Conservation (phyloP, 2,888 invertebrate genomes). For the Brachypterus glaber region DNA sequence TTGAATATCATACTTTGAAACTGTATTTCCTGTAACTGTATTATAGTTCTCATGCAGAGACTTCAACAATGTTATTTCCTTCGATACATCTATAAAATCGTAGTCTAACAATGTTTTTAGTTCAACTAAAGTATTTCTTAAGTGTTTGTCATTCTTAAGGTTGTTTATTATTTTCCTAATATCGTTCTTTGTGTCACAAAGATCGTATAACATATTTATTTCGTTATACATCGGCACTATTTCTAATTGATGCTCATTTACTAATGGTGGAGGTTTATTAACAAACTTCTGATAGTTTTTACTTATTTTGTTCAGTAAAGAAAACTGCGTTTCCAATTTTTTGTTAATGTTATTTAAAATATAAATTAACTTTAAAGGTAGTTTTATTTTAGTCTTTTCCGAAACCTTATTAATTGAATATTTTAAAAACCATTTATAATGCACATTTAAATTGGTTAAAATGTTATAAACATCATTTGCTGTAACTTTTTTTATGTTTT, state of each 20-base stretch:
- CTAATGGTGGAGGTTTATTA: slow-evolving; percentile 31
- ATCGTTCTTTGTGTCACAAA: slow-evolving; percentile 22
- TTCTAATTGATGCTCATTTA: slow-evolving; percentile 26
- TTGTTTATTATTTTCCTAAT: slow-evolving; percentile 16
- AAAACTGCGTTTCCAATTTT: slow-evolving; percentile 30
- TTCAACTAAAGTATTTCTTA: slow-evolving; percentile 19
- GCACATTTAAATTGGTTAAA: slow-evolving; percentile 53
- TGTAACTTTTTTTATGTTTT: slow-evolving; percentile 22
- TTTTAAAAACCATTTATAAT: slow-evolving; percentile 67
- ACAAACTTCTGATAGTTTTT: slow-evolving; percentile 31
- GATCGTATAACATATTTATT: slow-evolving; percentile 23
- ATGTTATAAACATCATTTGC: slow-evolving; percentile 39
- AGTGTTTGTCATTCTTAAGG: slow-evolving; percentile 11
- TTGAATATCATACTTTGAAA: slow-evolving; percentile 24
- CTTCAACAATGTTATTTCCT: slow-evolving; percentile 19
- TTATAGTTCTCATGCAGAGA: slow-evolving; percentile 20
- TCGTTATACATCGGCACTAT: slow-evolving; percentile 21
- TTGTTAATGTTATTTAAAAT: slow-evolving; percentile 29
- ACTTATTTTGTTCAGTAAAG: slow-evolving; percentile 30
- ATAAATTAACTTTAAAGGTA: slow-evolving; percentile 17
- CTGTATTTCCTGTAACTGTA: slow-evolving; percentile 6
- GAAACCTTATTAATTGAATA: slow-evolving; percentile 41
- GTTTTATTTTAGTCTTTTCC: slow-evolving; percentile 18
- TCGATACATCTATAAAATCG: slow-evolving; percentile 22
- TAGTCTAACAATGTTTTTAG: slow-evolving; percentile 24